Conservation (phyloP, 2,113 vertebrate genomes). For the Bubalus kerabau region DNA sequence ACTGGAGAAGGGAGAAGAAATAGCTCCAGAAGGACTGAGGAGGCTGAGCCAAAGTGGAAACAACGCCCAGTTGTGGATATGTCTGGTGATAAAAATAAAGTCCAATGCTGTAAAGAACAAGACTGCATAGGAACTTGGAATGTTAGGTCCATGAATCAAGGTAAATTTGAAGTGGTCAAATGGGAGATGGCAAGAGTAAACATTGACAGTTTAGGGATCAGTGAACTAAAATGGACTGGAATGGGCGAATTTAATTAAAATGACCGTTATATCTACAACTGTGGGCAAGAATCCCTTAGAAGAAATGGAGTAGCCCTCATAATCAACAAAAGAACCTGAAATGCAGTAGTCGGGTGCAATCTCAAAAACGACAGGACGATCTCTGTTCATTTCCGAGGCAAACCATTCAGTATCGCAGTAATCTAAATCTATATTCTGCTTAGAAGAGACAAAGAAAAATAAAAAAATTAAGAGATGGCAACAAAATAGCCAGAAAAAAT, state of each 20-base stretch:
- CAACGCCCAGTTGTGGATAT: rapidly evolving
- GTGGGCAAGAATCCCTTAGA: not conserved
- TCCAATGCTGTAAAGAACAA: not conserved
- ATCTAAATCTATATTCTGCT: not conserved
- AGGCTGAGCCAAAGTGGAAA: not conserved
- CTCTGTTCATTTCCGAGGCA: not conserved
- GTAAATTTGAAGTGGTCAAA: not conserved
- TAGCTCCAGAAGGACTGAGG: not conserved
- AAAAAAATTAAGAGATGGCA: not conserved
- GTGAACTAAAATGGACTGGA: not conserved
- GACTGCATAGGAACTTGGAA: not conserved
- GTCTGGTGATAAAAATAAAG: not conserved
- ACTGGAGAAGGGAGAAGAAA: not conserved
- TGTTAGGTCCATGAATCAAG: not conserved
- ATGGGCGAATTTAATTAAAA: not conserved
- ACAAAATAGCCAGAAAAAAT: not conserved
- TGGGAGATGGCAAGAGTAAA: not conserved
- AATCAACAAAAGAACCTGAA: not conserved
- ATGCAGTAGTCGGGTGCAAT: not conserved
- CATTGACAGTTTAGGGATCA: not conserved
- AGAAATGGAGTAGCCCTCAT: not conserved
- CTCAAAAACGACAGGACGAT: not conserved
- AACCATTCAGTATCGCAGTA: not conserved
- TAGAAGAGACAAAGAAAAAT: not conserved
- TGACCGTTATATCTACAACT: not conserved